Percentiles rank a stretch among this genome's conserved stretches.
Evolutionary conservation across 2,797 vertebrate genomes (phyloP).

Genomic region (Myoxocephalus aenaeus): DNA sequence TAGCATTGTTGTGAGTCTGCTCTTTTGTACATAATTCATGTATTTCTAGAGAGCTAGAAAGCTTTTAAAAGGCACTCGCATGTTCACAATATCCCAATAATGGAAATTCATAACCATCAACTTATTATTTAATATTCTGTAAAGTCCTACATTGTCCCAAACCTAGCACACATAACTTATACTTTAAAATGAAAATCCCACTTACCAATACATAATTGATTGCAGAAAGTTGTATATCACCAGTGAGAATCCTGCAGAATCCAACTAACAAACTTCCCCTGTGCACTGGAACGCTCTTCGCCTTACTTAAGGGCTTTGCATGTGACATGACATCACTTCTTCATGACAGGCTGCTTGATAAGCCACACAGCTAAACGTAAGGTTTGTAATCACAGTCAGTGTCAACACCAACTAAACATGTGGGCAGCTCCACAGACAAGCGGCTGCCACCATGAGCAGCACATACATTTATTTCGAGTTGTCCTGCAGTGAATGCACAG

Average conservation of each 20-base stretch:
- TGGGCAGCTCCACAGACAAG: neutral
- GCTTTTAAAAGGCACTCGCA: too few relatives aligned
- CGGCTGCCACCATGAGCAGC: neutral
- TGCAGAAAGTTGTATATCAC: neutral
- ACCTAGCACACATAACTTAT: neutral
- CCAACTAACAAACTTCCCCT: neutral
- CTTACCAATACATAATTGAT: neutral
- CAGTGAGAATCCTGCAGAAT: neutral
- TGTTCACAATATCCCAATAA: too few relatives aligned
- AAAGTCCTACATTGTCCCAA: neutral
- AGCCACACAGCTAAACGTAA: neutral
- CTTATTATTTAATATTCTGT: neutral
- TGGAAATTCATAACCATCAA: too few relatives aligned
- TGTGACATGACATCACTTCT: neutral
- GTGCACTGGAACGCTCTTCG: neutral
- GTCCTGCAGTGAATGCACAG: neutral
- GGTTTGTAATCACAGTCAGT: neutral
- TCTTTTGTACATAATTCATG: too few relatives aligned
- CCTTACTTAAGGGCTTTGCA: neutral
- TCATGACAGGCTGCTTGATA: neutral
- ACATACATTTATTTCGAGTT: neutral
- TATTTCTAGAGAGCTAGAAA: too few relatives aligned
- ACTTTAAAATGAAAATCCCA: neutral
- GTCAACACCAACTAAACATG: neutral
- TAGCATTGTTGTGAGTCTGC: too few relatives aligned